Base-by-base conservation (phyloP, 2,113 vertebrate species). In the Brachionichthys hirsutus region DNA sequence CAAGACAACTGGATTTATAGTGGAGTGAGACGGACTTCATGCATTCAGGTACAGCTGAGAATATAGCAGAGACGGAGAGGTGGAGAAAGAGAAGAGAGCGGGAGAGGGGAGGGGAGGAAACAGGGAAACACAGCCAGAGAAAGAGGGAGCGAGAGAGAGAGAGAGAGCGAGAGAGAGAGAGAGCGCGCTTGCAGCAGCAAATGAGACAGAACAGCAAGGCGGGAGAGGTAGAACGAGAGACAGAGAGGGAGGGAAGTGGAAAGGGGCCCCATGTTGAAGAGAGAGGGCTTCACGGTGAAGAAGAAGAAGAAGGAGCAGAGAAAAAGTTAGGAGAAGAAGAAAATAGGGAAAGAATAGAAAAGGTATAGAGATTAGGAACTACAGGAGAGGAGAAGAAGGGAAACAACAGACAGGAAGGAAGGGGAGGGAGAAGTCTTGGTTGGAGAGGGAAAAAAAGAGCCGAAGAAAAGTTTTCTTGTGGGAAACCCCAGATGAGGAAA, bases 401-500 rank as follows among this genome's bases (percentile, higher is more conserved):
- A 82, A 80, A 86, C 82, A 81, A 85, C 84, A 78, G 82, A 65
- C 81, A 89, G 88, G 84, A 88, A 88, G 83, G 83, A 87, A 88
- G 63, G 82, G 80, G 83, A 86, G 80, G 80, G 86, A 80, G 67
- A 73, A 66, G 80, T 74, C 63, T 76, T 63, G 77, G 44, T 60
- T 43, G 54, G 60, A 72, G 70, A 70, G 59, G 24, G 52, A n/a
- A 52, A 45, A 53, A 73, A 81, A 70, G 63, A 75, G 77, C 73
- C 77, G 70, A 60, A 70, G 81, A 88, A 85, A 89, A 87, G 81
- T 88, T 89, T 88, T 81, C 65, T 83, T 84, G 71, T 75, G 84
- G 75, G 67, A 55, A 85, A 79, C 68, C 60, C 60, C 77, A 89
- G 87, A 92, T 91, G 89, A 91, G 87, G 86, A 91, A 91, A 91